Base-by-base conservation (phyloP, 2,113 vertebrate species). In the Mobula hypostoma region DNA sequence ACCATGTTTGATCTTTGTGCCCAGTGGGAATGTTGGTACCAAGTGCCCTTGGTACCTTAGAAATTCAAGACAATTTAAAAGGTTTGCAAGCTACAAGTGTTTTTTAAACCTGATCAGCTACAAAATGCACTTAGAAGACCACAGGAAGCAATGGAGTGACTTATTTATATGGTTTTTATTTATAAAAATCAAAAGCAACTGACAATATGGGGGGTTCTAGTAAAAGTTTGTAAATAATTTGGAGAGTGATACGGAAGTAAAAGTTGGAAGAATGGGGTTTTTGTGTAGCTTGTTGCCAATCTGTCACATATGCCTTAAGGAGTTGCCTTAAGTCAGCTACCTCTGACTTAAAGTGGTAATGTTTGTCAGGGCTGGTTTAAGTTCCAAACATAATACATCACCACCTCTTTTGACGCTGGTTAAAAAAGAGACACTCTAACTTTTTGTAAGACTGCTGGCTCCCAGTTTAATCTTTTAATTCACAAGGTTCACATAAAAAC, bases 201-300 rank as follows among this genome's bases (percentile, higher is more conserved):
- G 85, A 32, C 85, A 90, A 90, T 90, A 90, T 90, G 85, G 85
- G 66, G 27, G 66, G 85, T 90, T 90, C 63, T 68, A 66, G 63
- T 66, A 32, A 90, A 90, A 90, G 58, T 90, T 90, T 29, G 32
- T 32, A 11, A 90, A 66, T 90, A 90, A 66, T 66, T 90, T 90
- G 85, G 85, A 90, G 85, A 63, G 58, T 90, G 63, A n/a, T 88
- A 66, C 32, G 66, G 63, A 90, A 90, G 66, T 90, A 90, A 90
- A 90, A 61, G 58, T 90, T 90, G 85, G 48, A 90, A 90, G 85
- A 61, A 90, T 61, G 2, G 61, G 58, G n/a, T 90, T 66, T 48
- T 90, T 90, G 85, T 66, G 61, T 8, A 6, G 29, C 29, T 7
- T 88, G 27, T n/a, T 68, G 15, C 15, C 15, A 2, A 21, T 68